Evolutionary conservation across 2,888 invertebrate genomes (phyloP).

Genomic region (Ormyrus nitidulus): DNA sequence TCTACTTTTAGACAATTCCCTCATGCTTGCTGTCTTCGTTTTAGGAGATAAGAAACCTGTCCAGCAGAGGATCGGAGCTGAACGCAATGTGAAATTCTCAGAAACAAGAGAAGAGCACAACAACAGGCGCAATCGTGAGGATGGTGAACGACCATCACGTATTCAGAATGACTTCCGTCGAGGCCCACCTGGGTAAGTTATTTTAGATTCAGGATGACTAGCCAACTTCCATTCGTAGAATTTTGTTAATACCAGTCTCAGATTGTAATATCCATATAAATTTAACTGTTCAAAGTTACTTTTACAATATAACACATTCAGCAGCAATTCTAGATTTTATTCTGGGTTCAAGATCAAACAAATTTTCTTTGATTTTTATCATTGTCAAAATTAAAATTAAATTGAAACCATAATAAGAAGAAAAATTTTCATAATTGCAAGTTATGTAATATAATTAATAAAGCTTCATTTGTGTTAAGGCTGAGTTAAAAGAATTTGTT

Average conservation of each 20-base stretch:
- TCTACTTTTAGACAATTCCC: slow-evolving; percentile 29
- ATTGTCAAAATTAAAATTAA: too few species aligned
- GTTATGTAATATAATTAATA: too few species aligned
- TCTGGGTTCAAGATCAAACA: too few species aligned
- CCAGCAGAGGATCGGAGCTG: slow-evolving; percentile 68
- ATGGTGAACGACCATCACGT: slow-evolving; percentile 68
- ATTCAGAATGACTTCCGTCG: slow-evolving; percentile 65
- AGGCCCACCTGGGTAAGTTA: slow-evolving; percentile 69
- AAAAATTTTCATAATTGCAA: too few species aligned
- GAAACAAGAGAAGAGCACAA: slow-evolving; percentile 86
- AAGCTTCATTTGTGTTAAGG: too few species aligned
- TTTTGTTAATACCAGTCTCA: slow-evolving; percentile 19
- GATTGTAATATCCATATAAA: not conserved
- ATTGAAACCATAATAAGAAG: too few species aligned
- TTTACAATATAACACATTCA: too few species aligned
- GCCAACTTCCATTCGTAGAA: not conserved
- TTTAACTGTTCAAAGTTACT: not conserved
- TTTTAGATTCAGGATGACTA: not conserved
- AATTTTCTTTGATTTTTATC: too few species aligned
- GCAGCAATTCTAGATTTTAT: too few species aligned
- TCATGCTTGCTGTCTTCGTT: too few species aligned
- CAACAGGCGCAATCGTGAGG: slow-evolving; percentile 82
- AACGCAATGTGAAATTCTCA: slow-evolving; percentile 77
- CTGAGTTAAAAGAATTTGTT: too few species aligned
- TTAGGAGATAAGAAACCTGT: slow-evolving; percentile 76